Percentiles rank a stretch among this genome's conserved stretches.
Conservation (phyloP, 2,797 vertebrate genomes). For the Microcaecilia unicolor region DNA sequence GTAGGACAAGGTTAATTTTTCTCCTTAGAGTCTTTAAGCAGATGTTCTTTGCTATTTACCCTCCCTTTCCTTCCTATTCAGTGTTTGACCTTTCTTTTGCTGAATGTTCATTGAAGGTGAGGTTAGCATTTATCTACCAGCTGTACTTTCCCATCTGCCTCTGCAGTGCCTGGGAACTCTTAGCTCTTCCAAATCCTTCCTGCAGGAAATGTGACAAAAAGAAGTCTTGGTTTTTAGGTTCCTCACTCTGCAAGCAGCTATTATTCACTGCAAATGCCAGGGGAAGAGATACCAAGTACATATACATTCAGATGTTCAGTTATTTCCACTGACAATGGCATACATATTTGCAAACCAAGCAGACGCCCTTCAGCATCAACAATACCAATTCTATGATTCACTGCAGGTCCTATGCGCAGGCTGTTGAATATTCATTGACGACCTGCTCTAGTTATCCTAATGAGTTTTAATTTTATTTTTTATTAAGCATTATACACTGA, state of each 20-base stretch:
- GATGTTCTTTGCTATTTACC: conserved; percentile 13
- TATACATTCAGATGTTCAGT: too few relatives aligned
- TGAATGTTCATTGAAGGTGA: conserved; percentile 21
- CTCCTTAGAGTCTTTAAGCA: conserved; percentile 17
- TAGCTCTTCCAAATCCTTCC: background rate
- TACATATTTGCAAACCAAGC: conserved; percentile 30
- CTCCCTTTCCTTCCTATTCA: conserved; percentile 8
- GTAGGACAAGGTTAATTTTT: conserved; percentile 18
- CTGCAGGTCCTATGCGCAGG: too few relatives aligned
- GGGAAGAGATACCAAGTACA: conserved; percentile 6
- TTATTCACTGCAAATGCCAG: fast-evolving
- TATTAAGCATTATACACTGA: too few relatives aligned
- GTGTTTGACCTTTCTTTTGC: conserved; percentile 38
- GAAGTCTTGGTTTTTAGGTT: too few relatives aligned
- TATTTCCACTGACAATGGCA: too few relatives aligned
- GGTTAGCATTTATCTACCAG: conserved; percentile 39
- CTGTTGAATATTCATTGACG: too few relatives aligned
- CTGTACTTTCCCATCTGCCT: conserved; percentile 42
- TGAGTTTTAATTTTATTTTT: too few relatives aligned
- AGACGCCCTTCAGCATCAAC: too few relatives aligned
- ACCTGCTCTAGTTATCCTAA: too few relatives aligned
- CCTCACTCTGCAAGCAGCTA: background rate
- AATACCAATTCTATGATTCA: too few relatives aligned
- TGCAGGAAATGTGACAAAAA: conserved; percentile 1
- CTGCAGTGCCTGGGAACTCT: background rate